A percentile compares a stretch with the other conserved stretches of the same genome.
Conservation (phyloP, 2,888 invertebrate species). For the Habrosyne pyritoides region DNA sequence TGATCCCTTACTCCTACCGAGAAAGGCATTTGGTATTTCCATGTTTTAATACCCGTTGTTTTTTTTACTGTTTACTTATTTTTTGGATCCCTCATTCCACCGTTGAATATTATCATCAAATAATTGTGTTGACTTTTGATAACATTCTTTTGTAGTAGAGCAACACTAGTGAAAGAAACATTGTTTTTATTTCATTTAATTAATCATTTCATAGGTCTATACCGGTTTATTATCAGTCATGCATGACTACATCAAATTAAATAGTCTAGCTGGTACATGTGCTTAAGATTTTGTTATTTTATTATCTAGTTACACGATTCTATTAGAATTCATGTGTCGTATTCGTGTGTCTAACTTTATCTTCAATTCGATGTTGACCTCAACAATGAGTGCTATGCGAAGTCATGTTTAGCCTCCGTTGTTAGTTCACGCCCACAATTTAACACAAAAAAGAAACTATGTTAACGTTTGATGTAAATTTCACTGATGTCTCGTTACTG, state of each 20-base stretch:
- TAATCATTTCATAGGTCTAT: too few relatives aligned
- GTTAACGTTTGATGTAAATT: slow-evolving; percentile 19
- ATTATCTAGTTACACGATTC: neutral
- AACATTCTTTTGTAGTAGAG: neutral
- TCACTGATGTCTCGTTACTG: neutral
- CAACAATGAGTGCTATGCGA: slow-evolving; percentile 47
- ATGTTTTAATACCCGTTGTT: slow-evolving; percentile 9
- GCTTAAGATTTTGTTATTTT: neutral
- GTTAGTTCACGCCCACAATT: slow-evolving; percentile 63
- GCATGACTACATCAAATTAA: neutral
- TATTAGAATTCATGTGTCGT: neutral
- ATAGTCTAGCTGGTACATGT: neutral
- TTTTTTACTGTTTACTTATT: slow-evolving; percentile 8
- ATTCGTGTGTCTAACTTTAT: neutral
- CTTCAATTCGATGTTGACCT: slow-evolving; percentile 40
- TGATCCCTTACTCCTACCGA: slow-evolving; percentile 24
- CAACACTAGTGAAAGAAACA: neutral
- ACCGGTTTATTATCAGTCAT: neutral
- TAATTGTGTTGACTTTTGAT: neutral
- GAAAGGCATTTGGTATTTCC: slow-evolving; percentile 8
- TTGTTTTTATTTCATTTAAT: neutral
- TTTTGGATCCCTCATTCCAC: neutral
- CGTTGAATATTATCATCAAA: neutral
- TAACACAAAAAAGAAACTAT: slow-evolving; percentile 34
- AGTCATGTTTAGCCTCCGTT: slow-evolving; percentile 45